A percentile compares a stretch with the other conserved stretches of the same genome.
Evolutionary conservation across 2,113 vertebrate species (phyloP).

Genomic region (Condylura cristata): DNA sequence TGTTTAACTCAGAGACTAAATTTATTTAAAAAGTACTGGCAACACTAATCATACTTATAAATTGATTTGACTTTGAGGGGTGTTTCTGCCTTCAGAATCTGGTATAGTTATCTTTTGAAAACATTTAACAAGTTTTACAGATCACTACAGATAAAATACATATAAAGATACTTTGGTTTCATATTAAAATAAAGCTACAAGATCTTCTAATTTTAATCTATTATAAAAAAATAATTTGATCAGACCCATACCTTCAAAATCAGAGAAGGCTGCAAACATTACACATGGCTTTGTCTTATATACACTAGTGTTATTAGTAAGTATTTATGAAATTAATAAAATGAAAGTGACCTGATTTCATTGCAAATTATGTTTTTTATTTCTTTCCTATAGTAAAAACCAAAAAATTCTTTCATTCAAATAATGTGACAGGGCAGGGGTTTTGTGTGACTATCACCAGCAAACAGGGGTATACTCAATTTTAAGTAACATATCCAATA

Average conservation of each 20-base stretch:
- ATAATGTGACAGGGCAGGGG: neutral
- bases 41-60: slow-evolving; percentile 42
- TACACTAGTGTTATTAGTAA: neutral
- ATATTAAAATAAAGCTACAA: slow-evolving; percentile 33
- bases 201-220: slow-evolving; percentile 9
- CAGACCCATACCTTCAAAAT: slow-evolving; percentile 25
- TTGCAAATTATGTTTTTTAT: neutral
- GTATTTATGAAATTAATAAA: slow-evolving; percentile 48
- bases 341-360: slow-evolving; percentile 24
- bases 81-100: slow-evolving; percentile 38
- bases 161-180: slow-evolving; percentile 23
- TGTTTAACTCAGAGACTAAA: slow-evolving; percentile 48
- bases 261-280: slow-evolving; percentile 21
- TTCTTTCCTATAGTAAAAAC: slow-evolving; percentile 36
- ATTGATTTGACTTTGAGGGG: neutral
- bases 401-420: slow-evolving; percentile 41
- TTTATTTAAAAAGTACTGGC: slow-evolving; percentile 16
- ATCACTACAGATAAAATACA: slow-evolving; percentile 32
- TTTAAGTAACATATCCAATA: slow-evolving; percentile 36
- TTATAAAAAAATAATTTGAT: slow-evolving; percentile 49
- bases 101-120: neutral
- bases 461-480: neutral
- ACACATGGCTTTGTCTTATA: neutral
- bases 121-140: slow-evolving; percentile 14
- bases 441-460: slow-evolving; percentile 6